Evolutionary conservation across 2,113 vertebrate genomes (phyloP).

Genomic region (Neodon shergylaensis): DNA sequence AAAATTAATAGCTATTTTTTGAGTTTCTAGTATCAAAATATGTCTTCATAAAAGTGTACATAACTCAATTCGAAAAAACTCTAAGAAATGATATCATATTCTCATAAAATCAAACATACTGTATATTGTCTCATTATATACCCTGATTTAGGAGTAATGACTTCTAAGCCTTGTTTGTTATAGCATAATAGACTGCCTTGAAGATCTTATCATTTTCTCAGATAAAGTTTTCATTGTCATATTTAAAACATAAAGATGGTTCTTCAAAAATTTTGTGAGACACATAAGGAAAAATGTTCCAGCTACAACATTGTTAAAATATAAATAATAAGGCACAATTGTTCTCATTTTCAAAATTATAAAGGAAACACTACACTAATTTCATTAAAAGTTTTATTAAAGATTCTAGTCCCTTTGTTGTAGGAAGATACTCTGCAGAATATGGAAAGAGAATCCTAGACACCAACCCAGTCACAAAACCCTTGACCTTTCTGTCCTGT

Average conservation of each 20-base stretch:
- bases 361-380: neutral
- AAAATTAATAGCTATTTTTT: neutral
- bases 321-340: neutral
- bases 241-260: neutral
- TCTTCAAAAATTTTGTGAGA: neutral
- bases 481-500: neutral
- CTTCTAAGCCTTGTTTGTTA: neutral
- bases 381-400: neutral
- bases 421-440: neutral
- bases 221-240: neutral
- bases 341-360: constrained; percentile 8
- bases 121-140: neutral
- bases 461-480: neutral
- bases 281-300: neutral
- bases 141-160: constrained; percentile 17
- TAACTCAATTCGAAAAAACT: neutral
- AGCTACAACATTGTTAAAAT: neutral
- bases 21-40: neutral
- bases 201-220: neutral
- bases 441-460: neutral
- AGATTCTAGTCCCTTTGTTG: neutral
- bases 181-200: neutral
- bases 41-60: neutral
- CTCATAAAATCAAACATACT: neutral
- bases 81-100: neutral